These are phyloP conservation scores for Amphiprion ocellaris DNA, from an alignment of 2,113 vertebrate species.

Conservation along the genomic window DNA sequence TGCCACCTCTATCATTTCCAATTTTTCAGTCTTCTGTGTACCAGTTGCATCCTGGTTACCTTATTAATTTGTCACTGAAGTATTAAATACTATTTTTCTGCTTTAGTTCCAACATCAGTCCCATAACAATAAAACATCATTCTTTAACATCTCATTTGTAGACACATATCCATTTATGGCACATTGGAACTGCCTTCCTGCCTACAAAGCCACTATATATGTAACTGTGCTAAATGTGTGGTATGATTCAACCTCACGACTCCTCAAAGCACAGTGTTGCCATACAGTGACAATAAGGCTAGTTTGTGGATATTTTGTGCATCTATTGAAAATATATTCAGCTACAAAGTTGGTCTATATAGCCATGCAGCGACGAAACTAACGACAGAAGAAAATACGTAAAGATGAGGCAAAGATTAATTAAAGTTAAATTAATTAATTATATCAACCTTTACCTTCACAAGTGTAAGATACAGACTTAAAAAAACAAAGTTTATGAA, in stretches of 20 bases:
- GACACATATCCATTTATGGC: constrained; percentile 7
- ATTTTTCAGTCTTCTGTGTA: neutral
- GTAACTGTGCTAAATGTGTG: constrained; percentile 8
- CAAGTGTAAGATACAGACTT: neutral
- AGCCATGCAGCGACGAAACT: neutral
- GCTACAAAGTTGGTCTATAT: neutral
- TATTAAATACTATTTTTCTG: neutral
- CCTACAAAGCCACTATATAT: constrained; percentile 1
- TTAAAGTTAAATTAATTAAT: too few relatives aligned
- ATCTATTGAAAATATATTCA: neutral
- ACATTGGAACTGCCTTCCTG: neutral
- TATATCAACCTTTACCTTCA: neutral
- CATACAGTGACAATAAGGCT: neutral
- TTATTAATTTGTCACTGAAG: neutral
- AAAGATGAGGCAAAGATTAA: neutral
- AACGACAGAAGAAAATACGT: neutral
- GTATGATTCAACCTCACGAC: constrained; percentile 2
- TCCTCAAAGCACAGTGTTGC: neutral
- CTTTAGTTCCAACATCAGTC: constrained; percentile 15
- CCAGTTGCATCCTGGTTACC: neutral
- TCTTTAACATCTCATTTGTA: constrained; percentile 5
- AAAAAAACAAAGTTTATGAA: neutral
- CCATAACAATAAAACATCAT: constrained; percentile 4
- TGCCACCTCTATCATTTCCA: neutral
- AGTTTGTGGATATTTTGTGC: neutral